Evolutionary conservation across 2,113 vertebrate species (phyloP).

Genomic region (Psophia crepitans): DNA sequence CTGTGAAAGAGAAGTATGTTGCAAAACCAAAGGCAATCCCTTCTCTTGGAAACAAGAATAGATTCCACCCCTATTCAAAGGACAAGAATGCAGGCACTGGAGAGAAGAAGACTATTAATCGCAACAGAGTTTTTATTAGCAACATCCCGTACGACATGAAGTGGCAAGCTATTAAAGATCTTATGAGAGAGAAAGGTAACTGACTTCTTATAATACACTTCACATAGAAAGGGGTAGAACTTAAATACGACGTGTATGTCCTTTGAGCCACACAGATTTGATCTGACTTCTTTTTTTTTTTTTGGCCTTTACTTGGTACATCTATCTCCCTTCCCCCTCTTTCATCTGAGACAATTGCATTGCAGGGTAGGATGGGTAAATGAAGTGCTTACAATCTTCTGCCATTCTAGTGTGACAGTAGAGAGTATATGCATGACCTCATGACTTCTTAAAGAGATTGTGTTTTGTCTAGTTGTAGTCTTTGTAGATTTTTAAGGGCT

Average conservation of each 20-base stretch:
- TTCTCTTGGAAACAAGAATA: constrained; percentile 80
- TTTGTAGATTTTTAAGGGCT: constrained; percentile 69
- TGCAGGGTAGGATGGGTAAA: constrained; percentile 72
- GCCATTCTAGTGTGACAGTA: constrained; percentile 67
- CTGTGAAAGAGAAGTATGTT: constrained; percentile 84
- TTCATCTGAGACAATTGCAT: constrained; percentile 73
- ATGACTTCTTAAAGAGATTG: constrained; percentile 74
- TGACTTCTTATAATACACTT: constrained; percentile 34
- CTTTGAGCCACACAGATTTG: constrained; percentile 73
- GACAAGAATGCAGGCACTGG: constrained; percentile 82
- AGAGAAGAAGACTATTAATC: constrained; percentile 88
- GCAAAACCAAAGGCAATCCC: constrained; percentile 66
- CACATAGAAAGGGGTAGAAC: neutral
- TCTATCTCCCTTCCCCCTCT: constrained; percentile 70
- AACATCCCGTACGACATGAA: constrained; percentile 99
- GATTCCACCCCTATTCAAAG: constrained; percentile 94
- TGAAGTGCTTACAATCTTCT: constrained; percentile 63
- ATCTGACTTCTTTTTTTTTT: constrained; percentile 30
- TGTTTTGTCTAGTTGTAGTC: constrained; percentile 76
- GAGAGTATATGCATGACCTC: constrained; percentile 75
- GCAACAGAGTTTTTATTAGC: constrained; percentile 97
- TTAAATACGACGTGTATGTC: constrained; percentile 14
- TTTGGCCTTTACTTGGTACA: constrained; percentile 58
- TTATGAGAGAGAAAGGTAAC: constrained; percentile 99
- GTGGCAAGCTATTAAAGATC: constrained; percentile 99